Percentiles rank a stretch among this genome's conserved stretches.
Evolutionary conservation across 2,113 vertebrate genomes (phyloP).

Genomic region (Axis porcinus): DNA sequence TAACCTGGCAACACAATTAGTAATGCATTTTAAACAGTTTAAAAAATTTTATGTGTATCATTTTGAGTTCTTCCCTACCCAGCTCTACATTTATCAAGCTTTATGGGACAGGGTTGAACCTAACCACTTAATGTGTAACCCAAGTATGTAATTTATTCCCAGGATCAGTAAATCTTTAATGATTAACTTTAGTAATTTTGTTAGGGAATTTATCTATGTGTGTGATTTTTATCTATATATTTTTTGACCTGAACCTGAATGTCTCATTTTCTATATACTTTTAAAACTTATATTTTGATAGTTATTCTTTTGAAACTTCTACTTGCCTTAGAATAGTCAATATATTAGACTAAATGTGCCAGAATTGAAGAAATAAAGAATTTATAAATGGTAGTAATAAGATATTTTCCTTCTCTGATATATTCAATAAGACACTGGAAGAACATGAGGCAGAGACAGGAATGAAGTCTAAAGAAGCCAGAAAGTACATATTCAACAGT

Average conservation of each 20-base stretch:
- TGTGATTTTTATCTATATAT: neutral
- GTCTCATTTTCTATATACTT: neutral
- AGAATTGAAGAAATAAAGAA: slow-evolving; percentile 18
- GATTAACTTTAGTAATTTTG: neutral
- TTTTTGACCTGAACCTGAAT: neutral
- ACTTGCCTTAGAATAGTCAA: neutral
- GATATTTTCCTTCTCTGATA: slow-evolving; percentile 17
- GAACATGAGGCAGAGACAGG: slow-evolving; percentile 97
- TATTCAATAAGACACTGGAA: slow-evolving; percentile 90
- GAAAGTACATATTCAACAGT: slow-evolving; percentile 99
- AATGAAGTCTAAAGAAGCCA: slow-evolving; percentile 99
- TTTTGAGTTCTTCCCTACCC: neutral
- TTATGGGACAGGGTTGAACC: neutral
- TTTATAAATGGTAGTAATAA: slow-evolving; percentile 31
- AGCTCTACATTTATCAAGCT: neutral
- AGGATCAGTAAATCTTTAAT: neutral
- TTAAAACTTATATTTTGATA: neutral
- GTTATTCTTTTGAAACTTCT: slow-evolving; percentile 25
- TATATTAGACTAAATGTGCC: slow-evolving; percentile 5
- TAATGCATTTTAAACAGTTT: neutral
- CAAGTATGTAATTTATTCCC: neutral
- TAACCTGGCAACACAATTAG: neutral
- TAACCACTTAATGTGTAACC: neutral
- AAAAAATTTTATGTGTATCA: neutral
- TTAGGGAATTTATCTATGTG: neutral